Conservation (phyloP, 2,113 vertebrate genomes). For the Thunnus maccoyii region DNA sequence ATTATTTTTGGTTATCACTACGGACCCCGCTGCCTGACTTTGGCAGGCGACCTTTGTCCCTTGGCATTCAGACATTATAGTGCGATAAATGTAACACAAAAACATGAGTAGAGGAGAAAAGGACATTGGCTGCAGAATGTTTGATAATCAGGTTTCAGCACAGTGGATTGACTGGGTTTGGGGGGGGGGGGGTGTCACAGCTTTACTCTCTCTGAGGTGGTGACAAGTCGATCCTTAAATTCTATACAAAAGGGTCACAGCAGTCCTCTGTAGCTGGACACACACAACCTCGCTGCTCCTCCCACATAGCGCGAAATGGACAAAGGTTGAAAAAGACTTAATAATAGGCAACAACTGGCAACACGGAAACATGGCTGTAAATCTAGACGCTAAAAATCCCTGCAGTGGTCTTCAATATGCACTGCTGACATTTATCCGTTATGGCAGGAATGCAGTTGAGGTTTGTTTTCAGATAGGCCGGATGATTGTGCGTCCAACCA, state of each 20-base stretch:
- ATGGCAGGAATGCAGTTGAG: slow-evolving; percentile 21
- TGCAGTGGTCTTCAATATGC: not conserved
- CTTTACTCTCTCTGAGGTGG: not conserved
- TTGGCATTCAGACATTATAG: slow-evolving; percentile 3
- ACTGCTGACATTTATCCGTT: slow-evolving; percentile 55
- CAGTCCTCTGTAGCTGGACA: not conserved
- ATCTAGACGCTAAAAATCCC: not conserved
- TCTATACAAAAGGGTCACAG: slow-evolving; percentile 2
- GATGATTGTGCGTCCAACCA: slow-evolving; percentile 3
- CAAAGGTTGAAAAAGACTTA: not conserved
- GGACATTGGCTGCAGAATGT: not conserved
- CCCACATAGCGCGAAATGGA: not conserved
- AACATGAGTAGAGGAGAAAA: not conserved
- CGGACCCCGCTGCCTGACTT: slow-evolving; percentile 14
- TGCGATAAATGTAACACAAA: not conserved
- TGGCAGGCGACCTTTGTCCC: slow-evolving; percentile 42
- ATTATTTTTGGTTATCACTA: slow-evolving; percentile 41
- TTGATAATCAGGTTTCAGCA: slow-evolving; percentile 10
- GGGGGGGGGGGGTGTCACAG: not conserved
- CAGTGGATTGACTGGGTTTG: not conserved
- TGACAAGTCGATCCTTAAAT: slow-evolving; percentile 31
- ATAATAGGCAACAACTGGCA: not conserved
- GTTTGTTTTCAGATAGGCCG: not conserved
- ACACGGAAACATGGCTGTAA: not conserved
- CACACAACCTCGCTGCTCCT: not conserved